Base-by-base conservation (phyloP, 2,888 invertebrate genomes). In the Sphaerophoria taeniata region DNA sequence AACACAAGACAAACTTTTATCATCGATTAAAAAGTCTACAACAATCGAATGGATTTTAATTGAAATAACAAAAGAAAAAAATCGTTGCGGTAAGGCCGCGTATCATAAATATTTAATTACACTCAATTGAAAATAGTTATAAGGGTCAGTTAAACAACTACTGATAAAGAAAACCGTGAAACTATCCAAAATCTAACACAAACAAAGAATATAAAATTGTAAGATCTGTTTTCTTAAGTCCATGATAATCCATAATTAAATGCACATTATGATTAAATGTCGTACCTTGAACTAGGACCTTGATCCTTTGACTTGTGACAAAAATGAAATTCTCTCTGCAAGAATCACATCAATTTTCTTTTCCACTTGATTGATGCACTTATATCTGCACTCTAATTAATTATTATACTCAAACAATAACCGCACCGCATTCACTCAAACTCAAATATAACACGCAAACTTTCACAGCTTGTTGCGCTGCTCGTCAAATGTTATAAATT, bases 21-120 rank as follows among this genome's bases (percentile, higher is more conserved):
- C 56, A 67, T 65, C 78, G 58, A 74, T 65, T 58, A 65, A 63
- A 63, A 11, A 34, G 14, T 34, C 45, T 11, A 47, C 14, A 63
- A 14, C 75, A 84, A 79, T 83, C 78, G 53, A 79, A 67, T 16
- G 9, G 65, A 6, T 16, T 24, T 75, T 84, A 69, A 84, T 79
- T 84, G 77, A 77, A 43, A 24, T 24, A 24, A 24, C 24, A 24
- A 24, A 24, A 24, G 24, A 24, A 24, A 24, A 58, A 16, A 36
- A 43, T 45, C 49, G 43, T 60, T 34, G 53, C 56, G 6, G 7
- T 24, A 45, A 73, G 69, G 55, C 67, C 60, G 75, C 61, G 31
- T 47, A 63, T 49, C 49, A 61, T 75, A 78, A 71, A 74, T 39
- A 72, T 75, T 84, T 84, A 84, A 79, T 69, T 74, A 69, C 67